Base-by-base conservation (phyloP, 2,888 invertebrate genomes). In the Drosophila robusta region DNA sequence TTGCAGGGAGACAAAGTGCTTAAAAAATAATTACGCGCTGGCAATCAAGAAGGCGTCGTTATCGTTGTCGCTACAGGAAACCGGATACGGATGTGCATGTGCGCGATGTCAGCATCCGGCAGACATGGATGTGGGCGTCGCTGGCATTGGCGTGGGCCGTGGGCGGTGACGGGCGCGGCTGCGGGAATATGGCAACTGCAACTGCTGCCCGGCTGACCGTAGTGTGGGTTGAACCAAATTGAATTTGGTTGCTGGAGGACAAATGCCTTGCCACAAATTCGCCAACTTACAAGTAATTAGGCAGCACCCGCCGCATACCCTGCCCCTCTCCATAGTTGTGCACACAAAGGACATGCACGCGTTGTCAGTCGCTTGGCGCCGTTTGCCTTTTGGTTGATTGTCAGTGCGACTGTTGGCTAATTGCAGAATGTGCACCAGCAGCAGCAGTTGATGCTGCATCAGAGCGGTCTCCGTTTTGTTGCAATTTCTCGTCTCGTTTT, bases 271-370 rank as follows among this genome's bases (percentile, higher is more conserved):
- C 90, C 89, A 77, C 90, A 91, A 89, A 82, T 87, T 90, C 81
- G 75, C 84, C 86, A 85, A 90, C 86, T 91, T 83, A 80, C 90
- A 90, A 91, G 90, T 90, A 91, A 90, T 90, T 90, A 90, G 90
- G 87, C 90, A 86, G 16, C 16, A 16, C 9, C 32, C 29, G 38
- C 4, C 50, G n/a, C 39, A 51, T 4, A 9, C n/a, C 12, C 14
- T 14, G 0, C 12, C 16, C 8, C n/a, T 9, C 0, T 4, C 39
- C 8, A 57, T 42, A 26, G 57, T 22, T 57, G 56, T 52, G 54
- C 51, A 64, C 51, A 51, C 65, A 64, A 52, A 81, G 82, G 77
- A 77, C 74, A 87, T 44, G 63, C 41, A 78, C 75, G 86, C 83
- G 71, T 75, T 66, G 85, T 87, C 70, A 81, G 62, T 61, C 72